Base-by-base conservation (phyloP, 2,113 vertebrate species). In the Australoheros scitulus region DNA sequence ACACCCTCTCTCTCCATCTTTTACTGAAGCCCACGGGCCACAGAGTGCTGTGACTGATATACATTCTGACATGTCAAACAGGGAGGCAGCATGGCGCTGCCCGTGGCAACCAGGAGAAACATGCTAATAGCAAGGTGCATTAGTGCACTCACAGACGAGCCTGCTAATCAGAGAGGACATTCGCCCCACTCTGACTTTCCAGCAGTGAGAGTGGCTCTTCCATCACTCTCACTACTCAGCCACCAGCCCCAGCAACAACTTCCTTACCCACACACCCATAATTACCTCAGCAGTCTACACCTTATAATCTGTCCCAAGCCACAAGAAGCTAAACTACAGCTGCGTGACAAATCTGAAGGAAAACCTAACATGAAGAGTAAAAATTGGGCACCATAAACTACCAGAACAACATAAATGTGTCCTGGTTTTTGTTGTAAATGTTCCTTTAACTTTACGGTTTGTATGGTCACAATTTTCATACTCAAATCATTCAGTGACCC, bases 41-140 rank as follows among this genome's bases (percentile, higher is more conserved):
- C 22, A 36, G 80, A 76, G 64, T 8, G 14, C 64, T 59, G 38
- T 95, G 94, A 95, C 88, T 91, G 89, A 93, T 91, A 96, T 94
- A 79, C 81, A 63, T 93, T 87, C 83, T 95, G 95, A 95, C 94
- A 94, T 68, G 90, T 88, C 80, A 80, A 91, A 85, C 72, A 34
- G 81, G 79, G 88, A 83, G 91, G 87, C 89, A 74, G 87, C 55
- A 77, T 77, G 68, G 88, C 87, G 91, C 91, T 90, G 93, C 95
- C 95, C 87, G 88, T 95, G 94, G 95, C 95, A 92, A 94, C 91
- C 91, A 88, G 91, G 86, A 93, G 92, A 88, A 94, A 95, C 93
- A 95, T 95, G 94, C 90, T 95, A 95, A 96, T 95, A 93, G 90
- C 87, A 88, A 93, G 90, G 88, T 94, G 93, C 95, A 95, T 96